Evolutionary conservation across 2,888 invertebrate species (phyloP), one percentile per base, ranked within the genome.

Genomic region (Acholoe squamosa): DNA sequence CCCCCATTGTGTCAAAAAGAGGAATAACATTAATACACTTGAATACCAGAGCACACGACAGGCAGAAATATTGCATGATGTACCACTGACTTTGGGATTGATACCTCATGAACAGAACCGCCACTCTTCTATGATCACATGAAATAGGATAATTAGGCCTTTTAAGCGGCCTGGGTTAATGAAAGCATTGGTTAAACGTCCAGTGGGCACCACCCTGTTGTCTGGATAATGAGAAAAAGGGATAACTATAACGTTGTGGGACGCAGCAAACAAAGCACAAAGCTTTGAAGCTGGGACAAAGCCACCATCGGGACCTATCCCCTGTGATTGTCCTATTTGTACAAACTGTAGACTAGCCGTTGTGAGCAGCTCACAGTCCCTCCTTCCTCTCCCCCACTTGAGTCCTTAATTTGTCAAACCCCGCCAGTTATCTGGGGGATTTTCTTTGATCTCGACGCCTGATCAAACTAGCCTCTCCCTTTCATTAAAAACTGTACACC

Each of bases 301-400:
- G 54, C 52, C 14, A 16, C 54, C 56, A 28, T 19, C 54, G 54
- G n/a, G 31, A 14, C 86, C 56, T 25, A 22, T n/a, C 86, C 43
- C 86, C 86, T 86, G 86, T 86, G 31, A 86, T 86, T 54, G 86
- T 52, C 16, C 56, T 86, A 54, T 86, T 86, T 86, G 56, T 56
- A 86, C 86, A 56, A 86, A 86, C 80, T 34, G n/a, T 22, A n/a
- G 34, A 33, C 34, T 19, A 25, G 43, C 80, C 22, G 76, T 28
- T 76, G 28, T n/a, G 76, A 76, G 76, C 76, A 7, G 76, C 76
- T 76, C 76, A 14, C n/a, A 76, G 76, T 25, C 25, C 28, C 25
- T 76, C 76, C 76, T 22, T n/a, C 31, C 76, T n/a, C 10, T n/a
- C 76, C 76, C 28, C 76, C 25, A 76, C 76, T 76, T 76, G 76